Evolutionary conservation across 2,797 vertebrate genomes (phyloP), one percentile per base, ranked within the genome.

Genomic region (Fistularia tabacaria): DNA sequence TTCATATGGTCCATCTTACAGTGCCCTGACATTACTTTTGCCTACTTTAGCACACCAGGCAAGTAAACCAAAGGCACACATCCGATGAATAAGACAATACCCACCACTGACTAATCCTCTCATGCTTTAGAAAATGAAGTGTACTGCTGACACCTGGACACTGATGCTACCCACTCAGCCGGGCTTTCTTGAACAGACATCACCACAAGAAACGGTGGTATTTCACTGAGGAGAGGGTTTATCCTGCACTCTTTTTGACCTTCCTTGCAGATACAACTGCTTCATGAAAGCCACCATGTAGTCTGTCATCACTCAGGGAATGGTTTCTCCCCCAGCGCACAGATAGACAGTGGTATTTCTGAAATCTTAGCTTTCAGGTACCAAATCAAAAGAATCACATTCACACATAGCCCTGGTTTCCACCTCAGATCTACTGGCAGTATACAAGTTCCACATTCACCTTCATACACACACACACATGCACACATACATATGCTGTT

Each of bases 61-160:
- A 60, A 65, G 71, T 73, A 81, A 80, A 82, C 66, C 71, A 64
- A 59, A 66, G 74, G 69, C 71, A 63, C 71, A 64, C 80, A 59
- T 8, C 51, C 81, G 74, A 66, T 71, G 80, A 80, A 65, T 76
- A 66, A 75, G 74, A 77, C 74, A 61, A 79, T 71, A 66, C 75
- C 63, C 76, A 79, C 82, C 79, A 77, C 76, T 62, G 53, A 48
- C 77, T 85, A 83, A 85, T 82, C 73, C 76, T 74, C 59, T 57
- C 71, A 59, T 66, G 73, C 70, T 76, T 67, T 73, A 76, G 66
- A 54, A 53, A 63, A 10, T 45, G 55, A 70, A 66, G 68, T 65
- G 39, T 50, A 66, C 62, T 8, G 52, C 79, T 75, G 75, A 73
- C 76, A 66, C 77, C 62, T 69, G 65, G 68, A 80, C 64, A 57